Conservation (phyloP, 2,888 invertebrate genomes). For the Melinaea marsaeus region DNA sequence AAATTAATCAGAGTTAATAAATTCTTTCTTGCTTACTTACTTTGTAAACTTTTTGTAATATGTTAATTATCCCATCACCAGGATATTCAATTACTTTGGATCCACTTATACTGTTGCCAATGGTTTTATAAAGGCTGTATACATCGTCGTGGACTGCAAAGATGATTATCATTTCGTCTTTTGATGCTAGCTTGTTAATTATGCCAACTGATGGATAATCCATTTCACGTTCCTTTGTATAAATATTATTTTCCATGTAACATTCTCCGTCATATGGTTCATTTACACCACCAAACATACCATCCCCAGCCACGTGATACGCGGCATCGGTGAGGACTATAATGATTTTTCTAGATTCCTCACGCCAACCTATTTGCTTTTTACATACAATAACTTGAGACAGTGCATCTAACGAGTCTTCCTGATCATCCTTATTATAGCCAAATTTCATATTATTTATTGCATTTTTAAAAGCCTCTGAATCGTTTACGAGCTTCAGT, state of each 20-base stretch:
- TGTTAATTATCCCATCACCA: slow-evolving; percentile 29
- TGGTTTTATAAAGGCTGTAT: slow-evolving; percentile 35
- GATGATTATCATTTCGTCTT: slow-evolving; percentile 45
- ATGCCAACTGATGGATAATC: slow-evolving; percentile 90
- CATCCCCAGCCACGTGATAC: slow-evolving; percentile 89
- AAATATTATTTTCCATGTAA: slow-evolving; percentile 74
- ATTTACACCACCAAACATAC: slow-evolving; percentile 80
- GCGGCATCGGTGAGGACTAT: slow-evolving; percentile 87
- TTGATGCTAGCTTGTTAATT: slow-evolving; percentile 69
- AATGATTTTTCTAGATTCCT: slow-evolving; percentile 84
- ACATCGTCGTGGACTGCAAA: slow-evolving; percentile 39
- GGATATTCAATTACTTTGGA: slow-evolving; percentile 35
- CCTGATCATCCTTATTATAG: slow-evolving; percentile 82
- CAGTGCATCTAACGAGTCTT: slow-evolving; percentile 92
- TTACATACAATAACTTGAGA: slow-evolving; percentile 85
- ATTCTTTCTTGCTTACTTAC: slow-evolving; percentile 36
- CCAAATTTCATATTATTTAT: slow-evolving; percentile 66
- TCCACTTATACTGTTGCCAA: slow-evolving; percentile 41
- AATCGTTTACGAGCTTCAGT: slow-evolving; percentile 80
- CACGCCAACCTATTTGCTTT: slow-evolving; percentile 86
- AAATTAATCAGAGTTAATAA: too few relatives aligned
- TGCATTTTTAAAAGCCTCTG: slow-evolving; percentile 56
- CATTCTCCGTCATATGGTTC: slow-evolving; percentile 85
- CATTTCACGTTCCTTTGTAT: slow-evolving; percentile 76
- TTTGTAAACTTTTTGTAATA: slow-evolving; percentile 47